These are phyloP conservation scores for Cyphomyrus discorhynchus DNA, from an alignment of 2,113 vertebrate genomes.

Conservation along the genomic window DNA sequence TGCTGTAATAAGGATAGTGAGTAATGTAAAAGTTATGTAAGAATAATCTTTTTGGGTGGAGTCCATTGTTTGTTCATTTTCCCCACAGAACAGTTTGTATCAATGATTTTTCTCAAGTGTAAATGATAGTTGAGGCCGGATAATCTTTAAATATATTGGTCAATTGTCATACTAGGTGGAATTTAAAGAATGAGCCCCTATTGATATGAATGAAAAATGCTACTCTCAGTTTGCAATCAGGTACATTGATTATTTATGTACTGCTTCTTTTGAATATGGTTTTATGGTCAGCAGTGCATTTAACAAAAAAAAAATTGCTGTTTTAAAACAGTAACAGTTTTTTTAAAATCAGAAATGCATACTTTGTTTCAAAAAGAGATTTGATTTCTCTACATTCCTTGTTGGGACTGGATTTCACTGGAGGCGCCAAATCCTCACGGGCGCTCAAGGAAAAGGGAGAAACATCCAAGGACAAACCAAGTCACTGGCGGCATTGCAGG, in stretches of 20 bases:
- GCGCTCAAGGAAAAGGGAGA: conserved; percentile 38
- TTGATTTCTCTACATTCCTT: conserved; percentile 33
- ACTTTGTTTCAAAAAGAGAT: conserved; percentile 19
- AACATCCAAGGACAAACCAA: conserved; percentile 68
- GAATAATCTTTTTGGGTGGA: neutral
- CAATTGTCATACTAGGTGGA: neutral
- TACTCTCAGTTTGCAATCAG: neutral
- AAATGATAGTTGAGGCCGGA: neutral
- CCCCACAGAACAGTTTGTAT: neutral
- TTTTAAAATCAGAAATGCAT: neutral
- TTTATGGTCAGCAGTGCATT: neutral
- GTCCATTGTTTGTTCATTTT: neutral
- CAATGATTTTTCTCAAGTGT: neutral
- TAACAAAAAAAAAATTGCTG: neutral
- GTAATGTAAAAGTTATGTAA: neutral
- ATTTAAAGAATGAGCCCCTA: neutral
- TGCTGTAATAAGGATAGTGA: neutral
- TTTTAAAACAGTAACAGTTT: neutral
- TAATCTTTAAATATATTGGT: neutral
- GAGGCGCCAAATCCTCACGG: conserved; percentile 41
- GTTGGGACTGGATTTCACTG: conserved; percentile 33
- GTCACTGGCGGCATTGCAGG: conserved; percentile 65
- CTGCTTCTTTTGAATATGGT: neutral
- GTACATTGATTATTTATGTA: neutral
- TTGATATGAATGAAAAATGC: neutral